These are phyloP conservation scores for Rhodinocichla rosea DNA, from an alignment of 2,113 vertebrate genomes.

Conservation along the genomic window DNA sequence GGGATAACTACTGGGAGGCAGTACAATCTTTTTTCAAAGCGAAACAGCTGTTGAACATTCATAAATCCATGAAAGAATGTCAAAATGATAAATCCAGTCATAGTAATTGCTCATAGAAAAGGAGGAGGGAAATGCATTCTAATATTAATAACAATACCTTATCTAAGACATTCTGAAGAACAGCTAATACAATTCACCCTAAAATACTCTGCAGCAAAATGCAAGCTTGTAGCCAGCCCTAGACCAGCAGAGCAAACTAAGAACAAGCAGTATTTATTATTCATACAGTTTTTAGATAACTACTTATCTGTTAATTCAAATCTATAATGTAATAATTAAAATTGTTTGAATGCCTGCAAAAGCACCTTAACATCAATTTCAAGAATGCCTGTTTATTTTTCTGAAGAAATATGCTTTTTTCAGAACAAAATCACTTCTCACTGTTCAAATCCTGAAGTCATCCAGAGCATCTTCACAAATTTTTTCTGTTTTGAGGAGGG, in stretches of 20 bases:
- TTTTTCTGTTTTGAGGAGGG: not conserved
- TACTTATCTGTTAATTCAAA: not conserved
- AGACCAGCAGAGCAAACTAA: not conserved
- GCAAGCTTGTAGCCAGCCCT: not conserved
- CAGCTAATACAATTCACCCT: not conserved
- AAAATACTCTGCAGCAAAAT: not conserved
- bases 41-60: not conserved
- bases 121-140: not conserved
- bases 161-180: not conserved
- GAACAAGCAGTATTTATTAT: not conserved
- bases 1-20: not conserved
- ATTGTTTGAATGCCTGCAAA: not conserved
- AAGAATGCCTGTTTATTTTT: not conserved
- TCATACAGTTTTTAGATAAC: not conserved
- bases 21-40: not conserved
- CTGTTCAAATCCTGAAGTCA: not conserved
- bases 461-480: not conserved
- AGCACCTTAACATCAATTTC: not conserved
- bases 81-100: not conserved
- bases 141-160: not conserved
- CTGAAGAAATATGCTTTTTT: not conserved
- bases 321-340: not conserved
- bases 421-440: not conserved
- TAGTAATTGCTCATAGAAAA: not conserved
- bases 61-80: not conserved